Percentiles rank a stretch among this genome's conserved stretches.
Conservation (phyloP, 2,888 invertebrate species). For the Rhamnusium bicolor region DNA sequence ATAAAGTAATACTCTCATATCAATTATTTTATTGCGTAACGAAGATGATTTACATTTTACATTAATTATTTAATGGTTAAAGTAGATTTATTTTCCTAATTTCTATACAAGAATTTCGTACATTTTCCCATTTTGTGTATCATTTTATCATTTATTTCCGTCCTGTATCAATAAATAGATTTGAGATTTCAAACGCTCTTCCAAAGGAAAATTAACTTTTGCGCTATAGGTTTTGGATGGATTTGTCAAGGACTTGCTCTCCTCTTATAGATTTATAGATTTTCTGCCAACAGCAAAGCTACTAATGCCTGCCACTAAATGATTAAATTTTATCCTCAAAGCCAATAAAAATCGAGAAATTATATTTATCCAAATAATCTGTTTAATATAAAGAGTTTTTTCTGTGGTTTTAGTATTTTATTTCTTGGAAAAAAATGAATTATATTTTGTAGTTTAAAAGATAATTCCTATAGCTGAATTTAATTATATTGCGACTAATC, state of each 20-base stretch:
- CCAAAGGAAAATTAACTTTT: conserved; percentile 8
- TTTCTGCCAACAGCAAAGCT: not conserved
- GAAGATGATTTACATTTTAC: too few relatives aligned
- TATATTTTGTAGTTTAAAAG: too few relatives aligned
- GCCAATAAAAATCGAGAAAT: not conserved
- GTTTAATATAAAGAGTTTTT: too few relatives aligned
- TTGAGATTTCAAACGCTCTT: not conserved
- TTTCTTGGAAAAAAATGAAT: too few relatives aligned
- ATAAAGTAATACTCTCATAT: too few relatives aligned
- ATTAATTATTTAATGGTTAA: too few relatives aligned
- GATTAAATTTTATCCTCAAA: not conserved
- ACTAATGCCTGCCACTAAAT: not conserved
- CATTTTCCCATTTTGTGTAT: not conserved
- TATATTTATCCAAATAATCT: not conserved
- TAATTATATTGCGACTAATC: too few relatives aligned
- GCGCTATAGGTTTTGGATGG: not conserved
- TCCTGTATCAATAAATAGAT: not conserved
- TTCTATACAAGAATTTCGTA: not conserved
- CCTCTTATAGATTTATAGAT: conserved; percentile 10
- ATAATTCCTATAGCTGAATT: too few relatives aligned
- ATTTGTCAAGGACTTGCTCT: not conserved
- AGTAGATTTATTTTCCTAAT: too few relatives aligned
- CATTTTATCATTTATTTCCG: not conserved
- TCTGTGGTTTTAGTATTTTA: not conserved
- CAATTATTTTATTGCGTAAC: too few relatives aligned